phyloP scores from a whole-genome alignment of 2,797 vertebrate species.

The Sardinella longiceps region DNA sequence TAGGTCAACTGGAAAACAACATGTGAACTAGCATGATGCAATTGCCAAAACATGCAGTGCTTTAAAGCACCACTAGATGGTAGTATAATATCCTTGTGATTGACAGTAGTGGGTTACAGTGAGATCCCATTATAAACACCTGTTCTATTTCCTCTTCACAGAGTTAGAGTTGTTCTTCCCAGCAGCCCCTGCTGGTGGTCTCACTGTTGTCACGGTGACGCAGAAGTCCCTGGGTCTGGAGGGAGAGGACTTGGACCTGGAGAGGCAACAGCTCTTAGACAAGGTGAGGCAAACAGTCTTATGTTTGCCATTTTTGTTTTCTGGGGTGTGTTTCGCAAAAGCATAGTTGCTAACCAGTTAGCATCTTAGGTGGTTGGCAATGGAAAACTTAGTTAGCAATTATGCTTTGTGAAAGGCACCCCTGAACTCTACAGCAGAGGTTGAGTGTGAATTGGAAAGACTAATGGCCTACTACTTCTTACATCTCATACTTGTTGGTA shows the following conservation, averaged over 20 bases:
- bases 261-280: constrained; percentile 79
- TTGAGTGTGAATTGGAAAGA: too few relatives aligned
- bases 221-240: constrained; percentile 77
- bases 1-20: not conserved
- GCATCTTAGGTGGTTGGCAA: too few relatives aligned
- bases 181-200: constrained; percentile 68
- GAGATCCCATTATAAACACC: not conserved
- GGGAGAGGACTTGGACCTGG: constrained; percentile 77
- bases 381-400: too few relatives aligned
- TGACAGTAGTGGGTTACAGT: not conserved
- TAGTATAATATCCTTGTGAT: not conserved
- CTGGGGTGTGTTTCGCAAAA: too few relatives aligned
- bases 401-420: too few relatives aligned
- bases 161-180: constrained; percentile 90
- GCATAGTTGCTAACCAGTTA: too few relatives aligned
- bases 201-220: constrained; percentile 89
- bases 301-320: not conserved
- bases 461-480: too few relatives aligned
- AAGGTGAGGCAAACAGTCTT: constrained; percentile 72
- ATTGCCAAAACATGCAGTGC: not conserved
- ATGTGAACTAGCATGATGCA: not conserved
- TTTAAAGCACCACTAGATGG: not conserved
- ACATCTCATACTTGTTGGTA: too few relatives aligned
- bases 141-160: constrained; percentile 53
- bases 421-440: too few relatives aligned